Conservation (phyloP, 2,113 vertebrate species). For the Trogon surrucura region DNA sequence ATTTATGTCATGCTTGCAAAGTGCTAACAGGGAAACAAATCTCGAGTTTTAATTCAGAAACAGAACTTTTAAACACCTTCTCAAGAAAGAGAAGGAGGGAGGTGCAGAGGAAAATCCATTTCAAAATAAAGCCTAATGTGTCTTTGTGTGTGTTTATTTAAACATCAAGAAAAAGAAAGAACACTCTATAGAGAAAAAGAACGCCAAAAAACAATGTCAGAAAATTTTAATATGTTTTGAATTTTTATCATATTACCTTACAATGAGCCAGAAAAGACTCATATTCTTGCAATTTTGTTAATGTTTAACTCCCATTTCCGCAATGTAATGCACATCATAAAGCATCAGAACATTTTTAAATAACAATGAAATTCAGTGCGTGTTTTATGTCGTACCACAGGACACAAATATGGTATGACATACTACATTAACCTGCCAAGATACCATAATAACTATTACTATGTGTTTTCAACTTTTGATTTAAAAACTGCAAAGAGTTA, state of each 20-base stretch:
- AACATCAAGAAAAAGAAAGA: background rate
- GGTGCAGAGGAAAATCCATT: background rate
- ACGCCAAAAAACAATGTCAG: background rate
- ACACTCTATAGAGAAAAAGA: background rate
- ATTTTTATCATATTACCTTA: background rate
- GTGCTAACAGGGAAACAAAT: background rate
- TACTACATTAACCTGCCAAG: slow-evolving; percentile 42
- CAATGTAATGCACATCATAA: background rate
- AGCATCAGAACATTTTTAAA: background rate
- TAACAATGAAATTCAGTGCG: background rate
- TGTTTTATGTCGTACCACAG: background rate
- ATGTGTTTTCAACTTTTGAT: slow-evolving; percentile 27
- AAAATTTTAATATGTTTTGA: background rate
- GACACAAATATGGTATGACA: slow-evolving; percentile 45
- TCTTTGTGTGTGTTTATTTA: background rate
- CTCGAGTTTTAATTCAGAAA: background rate
- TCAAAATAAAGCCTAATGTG: background rate
- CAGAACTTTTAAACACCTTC: background rate
- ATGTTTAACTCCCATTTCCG: background rate
- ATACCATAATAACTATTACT: slow-evolving; percentile 15
- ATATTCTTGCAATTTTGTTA: background rate
- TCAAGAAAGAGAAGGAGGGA: background rate
- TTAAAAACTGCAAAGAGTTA: slow-evolving; percentile 49
- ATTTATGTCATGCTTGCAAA: background rate
- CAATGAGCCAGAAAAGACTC: background rate